phyloP scores from a whole-genome alignment of 2,888 invertebrate genomes.

The Tiliacea citrago region DNA sequence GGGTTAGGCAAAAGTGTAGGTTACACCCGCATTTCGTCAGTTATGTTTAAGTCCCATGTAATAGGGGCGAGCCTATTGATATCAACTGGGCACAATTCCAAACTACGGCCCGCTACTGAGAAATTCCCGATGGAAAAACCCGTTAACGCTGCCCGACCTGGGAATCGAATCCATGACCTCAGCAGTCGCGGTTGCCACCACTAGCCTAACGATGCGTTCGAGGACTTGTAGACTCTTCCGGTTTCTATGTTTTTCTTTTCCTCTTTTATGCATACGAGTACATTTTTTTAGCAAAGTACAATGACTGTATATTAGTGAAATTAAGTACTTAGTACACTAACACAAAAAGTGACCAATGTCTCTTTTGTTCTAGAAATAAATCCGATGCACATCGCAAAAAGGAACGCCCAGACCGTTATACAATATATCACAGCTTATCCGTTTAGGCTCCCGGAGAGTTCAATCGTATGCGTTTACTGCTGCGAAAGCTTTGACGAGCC shows the following conservation, averaged over 20 bases:
- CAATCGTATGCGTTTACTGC: slow-evolving; percentile 82
- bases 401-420: slow-evolving; percentile 81
- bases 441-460: slow-evolving; percentile 80
- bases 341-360: slow-evolving; percentile 65
- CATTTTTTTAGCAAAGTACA: slow-evolving; percentile 21
- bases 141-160: neutral
- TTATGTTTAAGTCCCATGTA: neutral
- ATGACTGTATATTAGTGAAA: slow-evolving; percentile 28
- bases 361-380: slow-evolving; percentile 85
- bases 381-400: slow-evolving; percentile 79
- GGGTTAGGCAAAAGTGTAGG: neutral
- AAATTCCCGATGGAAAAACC: neutral
- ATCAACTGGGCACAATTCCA: neutral
- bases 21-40: neutral
- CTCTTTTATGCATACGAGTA: slow-evolving; percentile 7
- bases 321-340: slow-evolving; percentile 25
- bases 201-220: neutral
- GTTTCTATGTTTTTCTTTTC: slow-evolving; percentile 5
- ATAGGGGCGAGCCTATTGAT: neutral
- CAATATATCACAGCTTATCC: slow-evolving; percentile 82
- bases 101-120: neutral
- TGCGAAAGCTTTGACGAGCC: slow-evolving; percentile 74
- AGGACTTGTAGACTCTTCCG: slow-evolving; percentile 1
- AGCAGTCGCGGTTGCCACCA: neutral
- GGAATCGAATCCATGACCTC: neutral